These are phyloP conservation scores for Ectropis grisescens DNA, from an alignment of 1,140 invertebrate genomes.

Conservation along the genomic window DNA sequence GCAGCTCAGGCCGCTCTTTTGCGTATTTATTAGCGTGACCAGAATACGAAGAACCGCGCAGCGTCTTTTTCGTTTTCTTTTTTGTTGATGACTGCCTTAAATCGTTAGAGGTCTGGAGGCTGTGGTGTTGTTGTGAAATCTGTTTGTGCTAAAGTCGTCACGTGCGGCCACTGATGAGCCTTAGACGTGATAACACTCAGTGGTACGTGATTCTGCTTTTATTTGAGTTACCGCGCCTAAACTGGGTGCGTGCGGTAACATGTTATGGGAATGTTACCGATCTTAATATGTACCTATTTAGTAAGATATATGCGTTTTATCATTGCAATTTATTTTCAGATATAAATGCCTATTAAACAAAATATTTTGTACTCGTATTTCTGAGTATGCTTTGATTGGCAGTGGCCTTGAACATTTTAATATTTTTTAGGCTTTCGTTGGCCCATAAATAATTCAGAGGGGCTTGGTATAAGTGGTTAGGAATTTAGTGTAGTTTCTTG, in stretches of 20 bases:
- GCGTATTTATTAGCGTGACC: slow-evolving; percentile 57
- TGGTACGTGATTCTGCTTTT: slow-evolving; percentile 53
- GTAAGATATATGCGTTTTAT: too few species aligned
- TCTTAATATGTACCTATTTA: too few species aligned
- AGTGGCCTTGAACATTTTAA: too few species aligned
- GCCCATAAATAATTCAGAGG: too few species aligned
- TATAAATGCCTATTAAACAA: too few species aligned
- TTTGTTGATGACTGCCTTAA: slow-evolving; percentile 3
- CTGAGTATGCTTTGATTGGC: too few species aligned
- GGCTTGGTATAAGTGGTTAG: too few species aligned
- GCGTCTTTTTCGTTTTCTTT: slow-evolving; percentile 15
- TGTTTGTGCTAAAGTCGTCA: slow-evolving; percentile 62
- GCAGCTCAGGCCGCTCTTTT: slow-evolving; percentile 43
- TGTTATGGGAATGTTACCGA: too few species aligned
- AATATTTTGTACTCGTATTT: too few species aligned
- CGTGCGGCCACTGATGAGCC: slow-evolving; percentile 56
- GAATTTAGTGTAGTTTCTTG: too few species aligned
- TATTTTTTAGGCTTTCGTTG: too few species aligned
- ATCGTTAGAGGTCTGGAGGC: slow-evolving; percentile 16
- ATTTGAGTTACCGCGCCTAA: slow-evolving; percentile 48
- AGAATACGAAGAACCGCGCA: slow-evolving; percentile 23
- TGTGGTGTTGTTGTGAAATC: slow-evolving; percentile 49
- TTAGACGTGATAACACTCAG: slow-evolving; percentile 60
- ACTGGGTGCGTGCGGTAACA: slow-evolving; percentile 2
- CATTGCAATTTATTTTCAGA: too few species aligned